These are phyloP conservation scores for Pogonomyrmex californicus DNA, from an alignment of 1,140 invertebrate genomes.

Conservation along the genomic window DNA sequence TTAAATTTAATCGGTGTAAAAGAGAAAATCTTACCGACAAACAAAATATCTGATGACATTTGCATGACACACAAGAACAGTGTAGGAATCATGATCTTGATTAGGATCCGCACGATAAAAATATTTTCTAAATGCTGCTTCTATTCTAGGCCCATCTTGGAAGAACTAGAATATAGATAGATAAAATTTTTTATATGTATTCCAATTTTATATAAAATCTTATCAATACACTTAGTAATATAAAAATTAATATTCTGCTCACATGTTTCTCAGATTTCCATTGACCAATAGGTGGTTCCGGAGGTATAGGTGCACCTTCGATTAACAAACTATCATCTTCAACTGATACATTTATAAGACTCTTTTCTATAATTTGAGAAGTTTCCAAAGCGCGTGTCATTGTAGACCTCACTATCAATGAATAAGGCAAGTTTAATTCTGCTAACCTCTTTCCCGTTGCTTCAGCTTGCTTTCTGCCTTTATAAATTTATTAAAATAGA, in stretches of 20 bases:
- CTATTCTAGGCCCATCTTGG: slow-evolving; percentile 98
- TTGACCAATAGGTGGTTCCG: slow-evolving; percentile 95
- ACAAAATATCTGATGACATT: slow-evolving; percentile 99
- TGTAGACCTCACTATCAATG: slow-evolving; percentile 94
- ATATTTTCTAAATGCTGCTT: slow-evolving; percentile 98
- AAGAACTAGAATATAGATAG: slow-evolving; percentile 90
- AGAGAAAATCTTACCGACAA: slow-evolving; percentile 91
- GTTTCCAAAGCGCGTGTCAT: slow-evolving; percentile 98
- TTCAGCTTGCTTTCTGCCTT: slow-evolving; percentile 94
- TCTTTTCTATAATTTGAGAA: slow-evolving; percentile 92
- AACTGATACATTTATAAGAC: slow-evolving; percentile 88
- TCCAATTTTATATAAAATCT: background rate
- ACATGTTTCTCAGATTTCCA: slow-evolving; percentile 95
- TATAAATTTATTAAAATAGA: slow-evolving; percentile 70
- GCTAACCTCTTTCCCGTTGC: slow-evolving; percentile 93
- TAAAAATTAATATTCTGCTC: slow-evolving; percentile 78
- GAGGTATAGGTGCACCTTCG: slow-evolving; percentile 97
- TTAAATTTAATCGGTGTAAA: slow-evolving; percentile 19
- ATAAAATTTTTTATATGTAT: slow-evolving; percentile 13
- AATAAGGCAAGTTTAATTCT: slow-evolving; percentile 93
- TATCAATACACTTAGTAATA: background rate
- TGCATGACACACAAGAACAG: slow-evolving; percentile 98
- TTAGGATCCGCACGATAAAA: slow-evolving; percentile 95
- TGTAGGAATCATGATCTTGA: slow-evolving; percentile 95
- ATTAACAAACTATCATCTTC: slow-evolving; percentile 91